Evolutionary conservation across 2,113 vertebrate genomes (phyloP), one percentile per base, ranked within the genome.

Genomic region (Brachypteracias leptosomus): DNA sequence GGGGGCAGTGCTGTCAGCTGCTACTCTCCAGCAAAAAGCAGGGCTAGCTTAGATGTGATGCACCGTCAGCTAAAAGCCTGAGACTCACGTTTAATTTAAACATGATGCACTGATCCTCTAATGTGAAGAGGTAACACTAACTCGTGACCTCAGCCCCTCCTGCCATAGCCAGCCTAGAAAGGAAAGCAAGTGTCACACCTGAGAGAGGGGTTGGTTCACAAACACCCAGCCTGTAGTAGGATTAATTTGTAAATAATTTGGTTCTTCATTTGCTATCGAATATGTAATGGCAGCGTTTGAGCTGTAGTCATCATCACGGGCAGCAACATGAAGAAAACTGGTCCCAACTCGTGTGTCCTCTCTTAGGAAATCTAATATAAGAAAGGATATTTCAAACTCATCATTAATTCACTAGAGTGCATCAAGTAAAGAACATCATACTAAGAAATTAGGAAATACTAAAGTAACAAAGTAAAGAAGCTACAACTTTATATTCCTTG

Each of bases 261-360:
- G 98, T 91, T 98, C 98, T 54, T 98, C 98, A 26, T 75, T 95
- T 16, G 97, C 98, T 95, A 98, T 97, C 2, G 98, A 98, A 93
- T 99, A 99, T 0, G 96, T 97, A 94, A 99, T 80, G 52, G 98
- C 98, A 31, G 98, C 98, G 31, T 99, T 98, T 78, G 98, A 98
- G 93, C 98, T 97, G 68, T 98, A 98, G 96, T 99, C 99, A 87
- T 98, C 98, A 36, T 99, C 99, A 17, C 97, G 98, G 35, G 98
- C 99, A 36, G 98, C 98, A 61, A 99, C 98, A 46, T 96, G 97
- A 89, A 99, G 94, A 90, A 99, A 99, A 86, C 99, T 99, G 17
- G 98, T 99, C 67, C 99, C 99, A 73, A 98, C 98, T 93, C 97
- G 98, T 5, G 98, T 98, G 76, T 99, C 98, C 84, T 99, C 99